Evolutionary conservation across 2,113 vertebrate genomes (phyloP).

Genomic region (Nannobrachium achirus): DNA sequence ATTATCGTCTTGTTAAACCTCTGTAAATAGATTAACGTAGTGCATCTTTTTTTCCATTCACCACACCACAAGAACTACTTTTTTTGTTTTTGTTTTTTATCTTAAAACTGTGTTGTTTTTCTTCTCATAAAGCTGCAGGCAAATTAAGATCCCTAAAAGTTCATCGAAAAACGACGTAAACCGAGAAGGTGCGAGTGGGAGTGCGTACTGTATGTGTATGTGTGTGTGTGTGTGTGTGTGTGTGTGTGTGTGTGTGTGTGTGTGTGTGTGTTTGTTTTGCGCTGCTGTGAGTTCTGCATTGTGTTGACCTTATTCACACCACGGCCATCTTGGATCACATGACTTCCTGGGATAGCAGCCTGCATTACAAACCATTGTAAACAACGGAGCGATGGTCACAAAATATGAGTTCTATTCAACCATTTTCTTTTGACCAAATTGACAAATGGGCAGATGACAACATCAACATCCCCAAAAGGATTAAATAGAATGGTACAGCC

Average conservation of each 20-base stretch:
- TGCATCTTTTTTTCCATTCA: constrained; percentile 68
- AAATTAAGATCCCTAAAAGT: constrained; percentile 46
- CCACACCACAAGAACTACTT: constrained; percentile 48
- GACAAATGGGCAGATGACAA: too few species aligned
- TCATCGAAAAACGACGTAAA: constrained; percentile 6
- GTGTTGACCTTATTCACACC: too few species aligned
- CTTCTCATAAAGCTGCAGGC: constrained; percentile 42
- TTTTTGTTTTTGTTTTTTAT: constrained; percentile 14
- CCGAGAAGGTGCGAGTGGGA: constrained; percentile 1
- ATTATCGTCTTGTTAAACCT: constrained; percentile 60
- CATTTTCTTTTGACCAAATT: too few species aligned
- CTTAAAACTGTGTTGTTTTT: not conserved
- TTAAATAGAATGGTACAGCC: too few species aligned
- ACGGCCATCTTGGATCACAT: too few species aligned
- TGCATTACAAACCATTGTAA: too few species aligned
- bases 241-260: constrained; percentile 2
- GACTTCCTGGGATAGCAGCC: constrained; percentile 7
- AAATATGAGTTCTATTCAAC: too few species aligned
- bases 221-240: constrained; percentile 27
- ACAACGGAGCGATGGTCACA: too few species aligned
- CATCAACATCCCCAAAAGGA: too few species aligned
- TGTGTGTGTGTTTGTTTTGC: not conserved
- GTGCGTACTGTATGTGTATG: not conserved
- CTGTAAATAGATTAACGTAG: constrained; percentile 61
- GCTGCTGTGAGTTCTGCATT: too few species aligned